These are phyloP conservation scores for Gobionotothen gibberifrons DNA, from an alignment of 2,797 vertebrate genomes.

Conservation along the genomic window DNA sequence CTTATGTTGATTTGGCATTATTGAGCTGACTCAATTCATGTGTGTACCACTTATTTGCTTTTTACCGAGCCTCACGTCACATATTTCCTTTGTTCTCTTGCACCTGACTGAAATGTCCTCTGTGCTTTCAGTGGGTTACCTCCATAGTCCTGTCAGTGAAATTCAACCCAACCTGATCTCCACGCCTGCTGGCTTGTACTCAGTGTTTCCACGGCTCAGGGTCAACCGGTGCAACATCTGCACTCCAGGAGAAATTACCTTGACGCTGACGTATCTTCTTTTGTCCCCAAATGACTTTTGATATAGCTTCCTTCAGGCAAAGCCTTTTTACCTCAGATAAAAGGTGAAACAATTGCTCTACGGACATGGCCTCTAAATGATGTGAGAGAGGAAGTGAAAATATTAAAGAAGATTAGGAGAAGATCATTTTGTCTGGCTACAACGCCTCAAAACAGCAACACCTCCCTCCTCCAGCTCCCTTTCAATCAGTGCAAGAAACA, in stretches of 20 bases:
- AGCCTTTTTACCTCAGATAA: conserved; percentile 18
- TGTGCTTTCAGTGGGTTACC: conserved; percentile 26
- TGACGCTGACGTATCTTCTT: conserved; percentile 33
- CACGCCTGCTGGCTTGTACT: conserved; percentile 40
- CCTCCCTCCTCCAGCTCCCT: background rate
- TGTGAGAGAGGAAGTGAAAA: conserved; percentile 15
- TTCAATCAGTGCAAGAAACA: conserved; percentile 17
- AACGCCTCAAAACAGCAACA: background rate
- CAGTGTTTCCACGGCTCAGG: conserved; percentile 39
- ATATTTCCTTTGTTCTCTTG: conserved; percentile 10
- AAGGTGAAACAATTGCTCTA: conserved; percentile 31
- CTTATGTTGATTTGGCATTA: background rate
- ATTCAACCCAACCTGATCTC: conserved; percentile 45
- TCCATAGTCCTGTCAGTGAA: conserved; percentile 41
- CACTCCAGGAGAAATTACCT: conserved; percentile 42
- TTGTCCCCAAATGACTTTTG: conserved; percentile 46
- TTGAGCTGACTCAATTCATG: background rate
- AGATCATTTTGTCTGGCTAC: conserved; percentile 28
- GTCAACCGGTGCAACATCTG: conserved; percentile 63
- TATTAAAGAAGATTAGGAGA: conserved; percentile 8
- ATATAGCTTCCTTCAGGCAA: conserved; percentile 33
- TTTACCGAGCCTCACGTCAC: background rate
- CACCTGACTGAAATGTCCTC: conserved; percentile 10
- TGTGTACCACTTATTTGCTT: background rate
- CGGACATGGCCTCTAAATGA: conserved; percentile 17